Evolutionary conservation across 2,797 vertebrate genomes (phyloP), one percentile per base, ranked within the genome.

Genomic region (Danio tinwini): DNA sequence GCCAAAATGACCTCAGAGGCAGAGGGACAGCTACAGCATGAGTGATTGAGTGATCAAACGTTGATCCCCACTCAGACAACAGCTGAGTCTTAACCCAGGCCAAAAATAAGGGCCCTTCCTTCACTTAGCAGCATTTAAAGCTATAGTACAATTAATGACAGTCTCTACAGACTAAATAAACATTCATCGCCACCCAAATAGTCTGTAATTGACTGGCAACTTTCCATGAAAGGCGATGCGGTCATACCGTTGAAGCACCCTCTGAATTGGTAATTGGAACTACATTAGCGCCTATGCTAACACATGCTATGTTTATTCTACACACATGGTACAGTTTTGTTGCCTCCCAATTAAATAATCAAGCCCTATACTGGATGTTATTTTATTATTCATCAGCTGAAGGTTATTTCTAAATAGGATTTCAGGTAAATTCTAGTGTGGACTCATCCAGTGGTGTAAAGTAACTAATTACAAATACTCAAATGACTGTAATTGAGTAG

Each of bases 21-120:
- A 58, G 21, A 58, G 56, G 45, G 82, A 76, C 14, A 8, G 21
- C 45, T 58, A 69, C 11, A 49, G 45, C 67, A 62, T 6, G 40
- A 80, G 61, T 73, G 21, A 80, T 63, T 39, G 50, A 78, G 75
- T 80, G 73, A 67, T 79, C 77, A 50, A 59, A 16, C 1, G 14
- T 56, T 84, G 87, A 89, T 90, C 86, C 68, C 10, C 83, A 81
- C 81, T 52, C 87, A 91, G 92, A 91, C 87, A 67, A 92, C 92
- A 94, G 93, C 93, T 94, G 93, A 91, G 88, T 82, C 52, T 80
- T 82, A 82, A 84, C 86, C 83, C 77, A n/a, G 71, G 84, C 86
- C 91, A 90, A 88, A 93, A 93, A 93, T 92, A 93, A 90, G 83
- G 78, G 85, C 80, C 82, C 37, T 74, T 13, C 70, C 86, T 90